A percentile compares a stretch with the other conserved stretches of the same genome.
Conservation (phyloP, 2,888 invertebrate genomes). For the Cloeon dipterum region DNA sequence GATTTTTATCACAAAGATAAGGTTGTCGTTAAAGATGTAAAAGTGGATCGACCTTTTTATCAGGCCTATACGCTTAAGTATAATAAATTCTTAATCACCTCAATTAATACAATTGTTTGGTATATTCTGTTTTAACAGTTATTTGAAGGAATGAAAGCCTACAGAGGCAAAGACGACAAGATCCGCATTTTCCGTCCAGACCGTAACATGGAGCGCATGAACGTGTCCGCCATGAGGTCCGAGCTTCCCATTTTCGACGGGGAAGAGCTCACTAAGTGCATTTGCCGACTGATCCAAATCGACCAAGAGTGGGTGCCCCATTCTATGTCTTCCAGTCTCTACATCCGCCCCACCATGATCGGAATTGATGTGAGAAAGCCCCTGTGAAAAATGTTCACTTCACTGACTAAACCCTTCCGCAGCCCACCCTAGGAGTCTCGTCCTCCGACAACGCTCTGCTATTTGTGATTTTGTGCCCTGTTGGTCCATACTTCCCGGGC, state of each 20-base stretch:
- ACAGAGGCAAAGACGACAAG: conserved; percentile 74
- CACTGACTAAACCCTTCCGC: too few relatives aligned
- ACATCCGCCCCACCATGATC: conserved; percentile 88
- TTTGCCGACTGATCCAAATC: conserved; percentile 63
- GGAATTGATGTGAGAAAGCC: conserved; percentile 78
- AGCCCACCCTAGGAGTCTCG: conserved; percentile 85
- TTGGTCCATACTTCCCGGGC: conserved; percentile 73
- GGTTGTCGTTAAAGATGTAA: too few relatives aligned
- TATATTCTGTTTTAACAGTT: conserved; percentile 31
- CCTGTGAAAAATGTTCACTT: not conserved
- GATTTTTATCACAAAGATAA: too few relatives aligned
- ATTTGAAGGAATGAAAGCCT: conserved; percentile 97
- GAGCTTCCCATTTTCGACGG: conserved; percentile 78
- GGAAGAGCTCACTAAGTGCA: conserved; percentile 61
- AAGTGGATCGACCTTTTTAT: too few relatives aligned
- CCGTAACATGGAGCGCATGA: conserved; percentile 86
- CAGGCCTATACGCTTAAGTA: too few relatives aligned
- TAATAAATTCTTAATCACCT: too few relatives aligned
- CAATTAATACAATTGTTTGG: not conserved
- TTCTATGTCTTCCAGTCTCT: conserved; percentile 70
- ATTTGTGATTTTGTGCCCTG: conserved; percentile 79
- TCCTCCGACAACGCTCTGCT: conserved; percentile 70
- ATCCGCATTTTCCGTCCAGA: conserved; percentile 89
- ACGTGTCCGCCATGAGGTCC: conserved; percentile 55
- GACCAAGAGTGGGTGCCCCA: conserved; percentile 98